A percentile compares a stretch with the other conserved stretches of the same genome.
These are phyloP conservation scores for Drosophila siamana DNA, from an alignment of 2,888 invertebrate genomes.

Conservation along the genomic window DNA sequence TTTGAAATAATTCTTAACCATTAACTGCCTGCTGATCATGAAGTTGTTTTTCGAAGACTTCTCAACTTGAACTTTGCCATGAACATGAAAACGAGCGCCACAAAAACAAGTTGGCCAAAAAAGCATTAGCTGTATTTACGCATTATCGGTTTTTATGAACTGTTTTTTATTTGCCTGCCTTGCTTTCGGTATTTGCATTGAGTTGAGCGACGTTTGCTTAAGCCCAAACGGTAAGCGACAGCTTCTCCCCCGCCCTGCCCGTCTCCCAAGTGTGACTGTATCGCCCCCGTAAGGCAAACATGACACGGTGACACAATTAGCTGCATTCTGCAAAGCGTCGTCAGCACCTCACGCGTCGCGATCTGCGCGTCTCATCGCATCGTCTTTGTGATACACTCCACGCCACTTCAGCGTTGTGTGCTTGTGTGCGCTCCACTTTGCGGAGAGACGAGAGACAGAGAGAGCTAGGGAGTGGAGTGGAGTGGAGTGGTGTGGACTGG, in stretches of 20 bases:
- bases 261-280: too few species aligned
- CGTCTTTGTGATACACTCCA: constrained; percentile 14
- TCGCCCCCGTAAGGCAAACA: constrained; percentile 40
- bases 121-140: constrained; percentile 15
- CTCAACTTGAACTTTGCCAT: constrained; percentile 25
- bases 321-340: constrained; percentile 18
- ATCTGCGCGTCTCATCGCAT: constrained; percentile 5
- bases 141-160: background rate
- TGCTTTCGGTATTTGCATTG: constrained; percentile 53
- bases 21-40: too few species aligned
- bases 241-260: background rate
- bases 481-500: background rate
- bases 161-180: constrained; percentile 43
- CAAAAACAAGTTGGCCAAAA: background rate
- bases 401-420: background rate
- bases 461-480: background rate
- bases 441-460: background rate
- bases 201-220: constrained; percentile 31
- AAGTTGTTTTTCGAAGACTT: too few species aligned
- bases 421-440: constrained; percentile 50
- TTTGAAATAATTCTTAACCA: too few species aligned
- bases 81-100: constrained; percentile 3
- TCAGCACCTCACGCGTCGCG: background rate
- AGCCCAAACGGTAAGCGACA: constrained; percentile 16
- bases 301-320: constrained; percentile 65